Percentiles rank a stretch among this genome's conserved stretches.
These are phyloP conservation scores for Sciurus carolinensis DNA, from an alignment of 2,797 vertebrate genomes.

Conservation along the genomic window DNA sequence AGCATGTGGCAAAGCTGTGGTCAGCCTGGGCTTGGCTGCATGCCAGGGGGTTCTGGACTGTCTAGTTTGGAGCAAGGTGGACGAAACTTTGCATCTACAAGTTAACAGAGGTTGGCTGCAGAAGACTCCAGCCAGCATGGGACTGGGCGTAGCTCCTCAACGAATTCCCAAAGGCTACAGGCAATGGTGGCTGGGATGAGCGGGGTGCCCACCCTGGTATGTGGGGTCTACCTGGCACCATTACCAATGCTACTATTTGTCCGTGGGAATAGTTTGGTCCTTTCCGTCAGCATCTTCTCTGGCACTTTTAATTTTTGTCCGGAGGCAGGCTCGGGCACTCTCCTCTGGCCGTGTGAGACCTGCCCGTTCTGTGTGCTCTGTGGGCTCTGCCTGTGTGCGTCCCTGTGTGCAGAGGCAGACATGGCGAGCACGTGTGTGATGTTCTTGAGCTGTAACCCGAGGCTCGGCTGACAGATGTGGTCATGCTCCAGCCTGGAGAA, in stretches of 20 bases:
- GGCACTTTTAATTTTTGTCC: not conserved
- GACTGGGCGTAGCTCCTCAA: not conserved
- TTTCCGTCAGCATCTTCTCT: not conserved
- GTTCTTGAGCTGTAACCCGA: not conserved
- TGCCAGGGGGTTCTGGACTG: not conserved
- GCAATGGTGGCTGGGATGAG: not conserved
- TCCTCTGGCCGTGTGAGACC: rapidly evolving
- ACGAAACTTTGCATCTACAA: not conserved
- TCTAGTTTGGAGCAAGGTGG: not conserved
- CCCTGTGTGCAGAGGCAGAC: not conserved
- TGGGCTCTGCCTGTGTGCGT: rapidly evolving
- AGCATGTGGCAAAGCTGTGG: not conserved
- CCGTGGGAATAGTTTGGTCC: rapidly evolving
- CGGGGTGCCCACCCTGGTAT: too few species aligned
- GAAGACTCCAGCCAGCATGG: not conserved
- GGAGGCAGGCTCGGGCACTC: not conserved
- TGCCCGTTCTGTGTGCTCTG: not conserved
- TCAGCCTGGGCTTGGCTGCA: not conserved
- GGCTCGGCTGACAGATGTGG: not conserved
- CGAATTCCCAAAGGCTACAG: not conserved
- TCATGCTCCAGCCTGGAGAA: not conserved
- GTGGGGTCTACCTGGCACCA: rapidly evolving
- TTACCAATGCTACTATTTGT: rapidly evolving
- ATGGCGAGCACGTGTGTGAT: rapidly evolving
- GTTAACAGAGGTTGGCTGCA: slow-evolving; percentile 50